Evolutionary conservation across 2,113 vertebrate species (phyloP), one percentile per base, ranked within the genome.

Genomic region (Cheirogaleus medius): DNA sequence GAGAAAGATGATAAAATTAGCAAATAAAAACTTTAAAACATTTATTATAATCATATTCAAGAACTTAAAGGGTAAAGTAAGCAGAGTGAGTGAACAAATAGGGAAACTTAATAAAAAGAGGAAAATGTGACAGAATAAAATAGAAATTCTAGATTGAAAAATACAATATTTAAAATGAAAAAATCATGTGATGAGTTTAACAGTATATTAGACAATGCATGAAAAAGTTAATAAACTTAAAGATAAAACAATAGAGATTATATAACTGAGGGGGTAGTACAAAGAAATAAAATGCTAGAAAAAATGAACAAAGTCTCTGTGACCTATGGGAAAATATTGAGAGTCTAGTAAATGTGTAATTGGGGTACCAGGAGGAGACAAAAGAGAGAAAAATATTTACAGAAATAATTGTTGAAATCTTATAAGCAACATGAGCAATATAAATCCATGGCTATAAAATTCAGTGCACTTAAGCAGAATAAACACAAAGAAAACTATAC

Each of bases 21-120:
- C 5, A 85, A 88, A 58, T 2, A 77, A 89, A 15, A 89, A 92
- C 8, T 87, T 58, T 44, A 76, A 76, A 88, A n/a, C 47, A 88
- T n/a, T 25, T 58, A 47, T 58, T 88, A 71, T 42, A 85, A 78
- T 91, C 77, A 60, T 84, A 89, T 54, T 93, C 54, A 91, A 91
- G 39, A 69, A 69, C 21, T 39, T 77, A 78, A 93, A 90, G 37
- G 37, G 32, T 32, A 86, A n/a, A 13, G 17, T 44, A 56, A 86
- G 84, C 10, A 34, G 25, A 78, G 39, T 47, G 25, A 44, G 23
- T 71, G 20, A 78, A 84, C 10, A 23, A 78, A 39, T n/a, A 90
- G n/a, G 42, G 25, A 69, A 63, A 80, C 54, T 90, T 73, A 44
- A 63, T 32, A 64, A 42, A 58, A 34, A 86, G 69, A 92, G 78